Base-by-base conservation (phyloP, 2,888 invertebrate species). In the Leptinotarsa juncta region DNA sequence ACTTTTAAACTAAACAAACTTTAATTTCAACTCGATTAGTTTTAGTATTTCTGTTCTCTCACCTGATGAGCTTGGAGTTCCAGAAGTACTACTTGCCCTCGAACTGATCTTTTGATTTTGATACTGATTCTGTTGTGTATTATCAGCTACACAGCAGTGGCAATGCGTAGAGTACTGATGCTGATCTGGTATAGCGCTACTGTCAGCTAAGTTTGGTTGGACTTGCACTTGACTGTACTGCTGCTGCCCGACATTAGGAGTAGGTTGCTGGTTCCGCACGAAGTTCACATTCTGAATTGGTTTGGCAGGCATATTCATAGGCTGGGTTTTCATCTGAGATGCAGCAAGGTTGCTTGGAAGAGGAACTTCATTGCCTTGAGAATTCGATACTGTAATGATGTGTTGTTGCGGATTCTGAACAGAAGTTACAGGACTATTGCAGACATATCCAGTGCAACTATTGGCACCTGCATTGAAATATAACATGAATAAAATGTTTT, bases 21-120 rank as follows among this genome's bases (percentile, higher is more conserved):
- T 2, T 42, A 0, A 0, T 42, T 10, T 42, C 42, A 42, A 42
- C 42, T 42, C 12, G 42, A 42, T 3, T 42, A 42, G 10, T 2
- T 12, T 42, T 42, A 10, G 12, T 42, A 3, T 10, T 42, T 42
- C 10, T 42, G 42, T 10, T 42, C 12, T 10, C 42, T 42, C 10
- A 62, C 68, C 89, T 75, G 89, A 90, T 7, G 91, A 91, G 87
- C 91, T 91, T 42, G 91, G 90, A 10, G 89, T 90, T 32, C 89
- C 88, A 0, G 89, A 88, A 78, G 89, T 90, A 67, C 89, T 89
- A 55, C 90, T 90, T 16, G 90, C 84, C 80, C 91, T 89, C 81
- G 90, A 82, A 70, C 81, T 78, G 12, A 73, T 67, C 60, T 75
- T 70, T 66, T 76, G 77, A 65, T 67, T 67, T 65, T 77, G 76